A percentile compares a stretch with the other conserved stretches of the same genome.
Conservation (phyloP, 37 sponge, comb jelly and placozoan genomes). For the Oopsacas minuta region DNA sequence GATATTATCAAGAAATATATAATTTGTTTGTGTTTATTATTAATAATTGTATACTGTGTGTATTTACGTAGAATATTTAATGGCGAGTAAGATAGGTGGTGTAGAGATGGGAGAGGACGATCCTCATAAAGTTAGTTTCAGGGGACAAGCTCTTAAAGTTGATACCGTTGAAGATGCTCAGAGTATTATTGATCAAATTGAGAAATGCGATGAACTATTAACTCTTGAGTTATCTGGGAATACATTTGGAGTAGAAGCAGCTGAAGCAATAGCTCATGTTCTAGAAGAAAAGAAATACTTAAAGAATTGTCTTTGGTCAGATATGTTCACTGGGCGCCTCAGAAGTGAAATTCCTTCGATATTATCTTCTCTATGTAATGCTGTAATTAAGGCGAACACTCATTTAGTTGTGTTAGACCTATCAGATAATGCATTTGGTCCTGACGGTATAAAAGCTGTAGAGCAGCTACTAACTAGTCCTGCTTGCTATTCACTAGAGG, state of each 20-base stretch:
- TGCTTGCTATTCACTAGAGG: slow-evolving; percentile 61
- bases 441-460: slow-evolving; percentile 71
- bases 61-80: background rate
- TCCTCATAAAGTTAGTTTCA: background rate
- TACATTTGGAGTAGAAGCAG: slow-evolving; percentile 80
- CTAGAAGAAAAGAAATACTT: slow-evolving; percentile 41
- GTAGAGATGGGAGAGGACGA: background rate
- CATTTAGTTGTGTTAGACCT: slow-evolving; percentile 79
- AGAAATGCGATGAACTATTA: slow-evolving; percentile 40
- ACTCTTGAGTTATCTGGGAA: slow-evolving; percentile 77
- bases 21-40: too few relatives aligned
- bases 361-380: slow-evolving; percentile 59
- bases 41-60: too few relatives aligned
- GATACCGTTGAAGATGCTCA: slow-evolving; percentile 56
- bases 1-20: too few relatives aligned
- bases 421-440: slow-evolving; percentile 98
- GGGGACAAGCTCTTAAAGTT: slow-evolving; percentile 23
- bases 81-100: background rate
- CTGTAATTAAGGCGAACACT: slow-evolving; percentile 56
- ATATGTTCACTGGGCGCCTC: slow-evolving; percentile 93
- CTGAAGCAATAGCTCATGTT: slow-evolving; percentile 62
- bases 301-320: slow-evolving; percentile 71
- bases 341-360: slow-evolving; percentile 77
- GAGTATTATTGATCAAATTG: slow-evolving; percentile 45
- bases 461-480: slow-evolving; percentile 61